Evolutionary conservation across 2,113 vertebrate species (phyloP).

Genomic region (Notarius lentiginosus): DNA sequence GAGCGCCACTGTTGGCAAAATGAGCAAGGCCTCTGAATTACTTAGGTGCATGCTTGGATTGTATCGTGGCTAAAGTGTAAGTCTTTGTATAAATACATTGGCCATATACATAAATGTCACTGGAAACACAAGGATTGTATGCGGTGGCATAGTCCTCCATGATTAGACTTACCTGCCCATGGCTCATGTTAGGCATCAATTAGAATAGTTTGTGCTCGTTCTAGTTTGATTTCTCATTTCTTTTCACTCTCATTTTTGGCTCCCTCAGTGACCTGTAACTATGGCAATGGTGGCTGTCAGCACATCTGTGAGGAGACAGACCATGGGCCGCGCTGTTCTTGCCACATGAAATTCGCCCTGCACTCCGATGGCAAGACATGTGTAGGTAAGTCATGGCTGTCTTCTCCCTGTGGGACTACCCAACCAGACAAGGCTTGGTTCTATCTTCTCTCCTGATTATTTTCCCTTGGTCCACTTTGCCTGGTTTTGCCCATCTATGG

Average conservation of each 20-base stretch:
- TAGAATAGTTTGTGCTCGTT: not conserved
- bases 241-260: slow-evolving; percentile 23
- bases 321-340: slow-evolving; percentile 90
- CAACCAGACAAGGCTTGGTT: not conserved
- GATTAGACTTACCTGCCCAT: not conserved
- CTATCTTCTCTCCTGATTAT: not conserved
- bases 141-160: not conserved
- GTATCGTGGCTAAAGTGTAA: not conserved
- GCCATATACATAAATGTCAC: not conserved
- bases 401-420: not conserved
- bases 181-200: not conserved
- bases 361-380: slow-evolving; percentile 93
- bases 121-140: not conserved
- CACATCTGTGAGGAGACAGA: slow-evolving; percentile 97
- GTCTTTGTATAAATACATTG: not conserved
- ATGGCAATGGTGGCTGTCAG: slow-evolving; percentile 96
- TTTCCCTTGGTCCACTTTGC: not conserved
- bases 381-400: slow-evolving; percentile 85
- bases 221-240: not conserved
- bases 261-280: slow-evolving; percentile 94
- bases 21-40: not conserved
- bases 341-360: slow-evolving; percentile 94
- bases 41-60: not conserved
- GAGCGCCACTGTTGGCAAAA: not conserved
- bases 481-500: not conserved